Evolutionary conservation across 1,140 invertebrate species (phyloP), one percentile per base, ranked within the genome.

Genomic region (Melipona quadrifasciata): DNA sequence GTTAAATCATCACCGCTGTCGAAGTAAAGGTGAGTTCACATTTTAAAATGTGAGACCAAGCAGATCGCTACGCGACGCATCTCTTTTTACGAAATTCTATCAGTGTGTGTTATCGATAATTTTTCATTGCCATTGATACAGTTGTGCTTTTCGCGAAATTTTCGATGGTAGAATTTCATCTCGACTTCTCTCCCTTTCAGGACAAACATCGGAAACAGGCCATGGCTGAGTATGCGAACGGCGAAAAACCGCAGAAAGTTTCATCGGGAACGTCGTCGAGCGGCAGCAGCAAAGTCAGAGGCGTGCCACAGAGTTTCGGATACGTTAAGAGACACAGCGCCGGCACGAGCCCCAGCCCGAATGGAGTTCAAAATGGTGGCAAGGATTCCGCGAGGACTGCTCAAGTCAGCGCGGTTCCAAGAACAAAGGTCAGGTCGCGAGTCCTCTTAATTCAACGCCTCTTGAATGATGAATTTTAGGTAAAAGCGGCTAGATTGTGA

Each of bases 391-490:
- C 94, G 39, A 94, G 97, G 91, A 97, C 97, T 3, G 97, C 97
- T 75, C 97, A 98, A 95, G 97, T 98, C 14, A 97, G 97, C 65
- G 97, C 97, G 2, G 97, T 98, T 31, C 97, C 97, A 14, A 95
- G 97, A 89, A 97, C 97, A 1, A 97, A 97, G 93, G 96, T 96
- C 90, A 64, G 64, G 61, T 27, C 19, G 0, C 12, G 0, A 12
- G 24, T 21, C 10, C 17, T 39, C 19, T 24, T 34, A 34, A 34
- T 34, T 34, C 17, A 1, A 31, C 6, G 31, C 19, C n/a, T n/a
- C n/a, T n/a, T n/a, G n/a, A 1, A 12, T 8, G 34, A 11, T 68
- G n/a, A n/a, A 4, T 68, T 21, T 47, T 47, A 47, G 39, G 39
- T 0, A 47, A 47, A 68, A 21, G 0, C 4, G 34, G 34, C 0